Conservation (phyloP, 1,140 invertebrate genomes). For the Bombus consobrinus region DNA sequence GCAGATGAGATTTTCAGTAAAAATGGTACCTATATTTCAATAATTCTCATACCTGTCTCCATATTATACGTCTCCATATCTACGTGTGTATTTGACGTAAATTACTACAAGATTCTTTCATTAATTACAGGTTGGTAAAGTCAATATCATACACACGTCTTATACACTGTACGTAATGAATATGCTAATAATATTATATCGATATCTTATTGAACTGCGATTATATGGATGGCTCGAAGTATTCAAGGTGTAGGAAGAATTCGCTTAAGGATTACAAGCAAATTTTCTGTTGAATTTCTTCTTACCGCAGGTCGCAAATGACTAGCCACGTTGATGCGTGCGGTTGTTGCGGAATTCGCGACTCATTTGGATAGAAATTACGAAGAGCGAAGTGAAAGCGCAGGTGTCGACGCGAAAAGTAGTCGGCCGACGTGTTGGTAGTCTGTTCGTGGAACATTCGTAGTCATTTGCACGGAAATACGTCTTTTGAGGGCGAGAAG, state of each 20-base stretch:
- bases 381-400: conserved; percentile 42
- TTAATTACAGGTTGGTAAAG: too few species aligned
- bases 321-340: not conserved
- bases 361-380: conserved; percentile 43
- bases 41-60: too few species aligned
- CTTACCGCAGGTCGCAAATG: conserved; percentile 6
- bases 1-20: too few species aligned
- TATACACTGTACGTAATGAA: not conserved
- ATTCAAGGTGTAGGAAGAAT: not conserved
- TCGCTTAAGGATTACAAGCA: not conserved
- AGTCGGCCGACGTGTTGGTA: not conserved
- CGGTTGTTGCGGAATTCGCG: conserved; percentile 39
- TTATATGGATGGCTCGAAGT: too few species aligned
- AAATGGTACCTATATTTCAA: too few species aligned
- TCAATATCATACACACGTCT: not conserved
- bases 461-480: not conserved
- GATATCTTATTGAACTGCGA: not conserved
- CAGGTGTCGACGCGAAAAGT: conserved; percentile 31
- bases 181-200: not conserved
- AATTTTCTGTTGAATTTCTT: conserved; percentile 3
- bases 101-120: too few species aligned
- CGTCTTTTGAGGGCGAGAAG: not conserved
- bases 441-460: not conserved
- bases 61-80: too few species aligned
- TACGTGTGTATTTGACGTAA: too few species aligned